Percentiles rank a stretch among this genome's conserved stretches.
Conservation (phyloP, 2,797 vertebrate genomes). For the Spheniscus humboldti region DNA sequence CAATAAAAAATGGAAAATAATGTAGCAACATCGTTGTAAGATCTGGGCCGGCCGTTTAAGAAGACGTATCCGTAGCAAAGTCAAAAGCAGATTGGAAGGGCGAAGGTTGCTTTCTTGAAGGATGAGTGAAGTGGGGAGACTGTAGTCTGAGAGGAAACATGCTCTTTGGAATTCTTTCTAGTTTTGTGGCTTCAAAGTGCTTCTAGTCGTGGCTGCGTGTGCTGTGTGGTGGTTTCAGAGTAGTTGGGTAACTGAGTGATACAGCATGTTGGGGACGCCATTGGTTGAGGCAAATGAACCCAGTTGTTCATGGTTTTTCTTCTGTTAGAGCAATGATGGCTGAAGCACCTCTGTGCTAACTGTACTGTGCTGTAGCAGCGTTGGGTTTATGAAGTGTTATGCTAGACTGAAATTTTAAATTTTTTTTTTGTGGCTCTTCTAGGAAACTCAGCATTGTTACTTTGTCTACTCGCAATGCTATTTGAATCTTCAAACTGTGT, state of each 20-base stretch:
- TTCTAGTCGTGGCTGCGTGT: background rate
- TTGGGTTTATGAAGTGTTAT: background rate
- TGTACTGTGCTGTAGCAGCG: background rate
- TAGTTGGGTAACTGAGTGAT: background rate
- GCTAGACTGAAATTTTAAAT: background rate
- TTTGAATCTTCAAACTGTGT: background rate
- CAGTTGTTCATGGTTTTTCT: accelerated
- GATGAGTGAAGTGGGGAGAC: background rate
- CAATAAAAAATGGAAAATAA: background rate
- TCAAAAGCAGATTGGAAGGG: background rate
- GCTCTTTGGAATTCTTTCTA: background rate
- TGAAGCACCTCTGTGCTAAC: background rate
- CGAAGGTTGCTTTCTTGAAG: background rate
- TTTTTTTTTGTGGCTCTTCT: background rate
- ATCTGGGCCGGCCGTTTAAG: background rate
- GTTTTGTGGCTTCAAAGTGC: background rate
- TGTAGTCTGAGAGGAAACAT: background rate
- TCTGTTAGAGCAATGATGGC: background rate
- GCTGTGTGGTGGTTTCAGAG: background rate
- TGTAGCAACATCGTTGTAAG: too few species aligned
- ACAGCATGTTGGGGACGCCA: accelerated
- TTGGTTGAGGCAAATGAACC: background rate
- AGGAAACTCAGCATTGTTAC: background rate
- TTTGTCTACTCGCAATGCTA: accelerated
- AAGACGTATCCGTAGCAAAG: background rate